Evolutionary conservation across 2,113 vertebrate species (phyloP).

Genomic region (Pagrus major): DNA sequence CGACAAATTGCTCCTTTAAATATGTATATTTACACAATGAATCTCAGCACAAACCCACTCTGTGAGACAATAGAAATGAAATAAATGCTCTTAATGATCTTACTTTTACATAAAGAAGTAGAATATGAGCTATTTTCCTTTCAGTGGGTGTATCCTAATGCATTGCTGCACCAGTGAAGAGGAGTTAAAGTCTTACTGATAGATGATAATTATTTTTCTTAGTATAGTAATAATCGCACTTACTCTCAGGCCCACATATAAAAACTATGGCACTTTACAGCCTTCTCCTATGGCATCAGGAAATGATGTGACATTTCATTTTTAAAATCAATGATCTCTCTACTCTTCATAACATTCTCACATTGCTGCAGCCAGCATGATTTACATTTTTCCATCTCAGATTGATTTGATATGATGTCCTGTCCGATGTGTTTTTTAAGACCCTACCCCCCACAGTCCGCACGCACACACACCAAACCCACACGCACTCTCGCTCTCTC

Average conservation of each 20-base stretch:
- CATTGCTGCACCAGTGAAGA: neutral
- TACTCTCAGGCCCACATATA: conserved; percentile 26
- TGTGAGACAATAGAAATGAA: neutral
- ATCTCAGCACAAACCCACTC: neutral
- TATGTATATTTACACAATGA: neutral
- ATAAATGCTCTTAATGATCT: neutral
- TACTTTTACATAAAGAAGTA: neutral
- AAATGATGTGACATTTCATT: conserved; percentile 70
- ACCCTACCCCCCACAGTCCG: conserved; percentile 5
- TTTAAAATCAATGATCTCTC: conserved; percentile 72
- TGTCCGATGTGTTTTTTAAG: conserved; percentile 57
- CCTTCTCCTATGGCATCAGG: conserved; percentile 35
- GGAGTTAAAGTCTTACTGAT: neutral
- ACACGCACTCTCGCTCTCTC: conserved; percentile 13
- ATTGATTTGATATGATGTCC: conserved; percentile 74
- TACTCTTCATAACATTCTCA: conserved; percentile 58
- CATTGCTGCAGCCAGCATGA: conserved; percentile 57
- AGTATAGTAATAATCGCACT: conserved; percentile 36
- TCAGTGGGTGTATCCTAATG: neutral
- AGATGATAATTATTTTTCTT: conserved; percentile 25
- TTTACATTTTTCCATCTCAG: conserved; percentile 72
- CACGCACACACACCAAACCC: conserved; percentile 7
- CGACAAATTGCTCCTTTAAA: too few relatives aligned
- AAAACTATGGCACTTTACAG: conserved; percentile 30
- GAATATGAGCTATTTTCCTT: conserved; percentile 1